phyloP scores from a whole-genome alignment of 2,113 vertebrate species.

The Colossoma macropomum region DNA sequence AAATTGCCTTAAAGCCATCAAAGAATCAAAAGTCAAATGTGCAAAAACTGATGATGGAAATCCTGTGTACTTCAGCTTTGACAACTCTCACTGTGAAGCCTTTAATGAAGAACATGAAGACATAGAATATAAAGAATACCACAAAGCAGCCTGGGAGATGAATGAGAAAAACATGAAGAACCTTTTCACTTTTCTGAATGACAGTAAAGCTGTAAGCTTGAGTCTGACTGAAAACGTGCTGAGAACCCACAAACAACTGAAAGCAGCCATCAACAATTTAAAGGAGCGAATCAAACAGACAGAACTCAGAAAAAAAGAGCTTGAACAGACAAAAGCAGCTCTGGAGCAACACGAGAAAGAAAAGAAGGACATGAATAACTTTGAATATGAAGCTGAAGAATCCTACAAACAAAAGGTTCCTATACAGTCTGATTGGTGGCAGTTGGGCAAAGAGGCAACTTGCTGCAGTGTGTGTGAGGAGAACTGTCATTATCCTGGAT shows the following conservation, averaged over 20 bases:
- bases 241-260: conserved; percentile 1
- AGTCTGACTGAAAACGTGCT: conserved; percentile 13
- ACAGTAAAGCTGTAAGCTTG: background rate
- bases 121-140: background rate
- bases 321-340: too few species aligned
- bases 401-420: too few species aligned
- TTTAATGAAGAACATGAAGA: background rate
- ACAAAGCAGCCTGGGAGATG: conserved; percentile 10
- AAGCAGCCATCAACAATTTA: background rate
- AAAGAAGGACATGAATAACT: too few species aligned
- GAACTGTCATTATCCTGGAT: too few species aligned
- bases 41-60: background rate
- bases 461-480: too few species aligned
- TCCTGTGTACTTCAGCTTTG: conserved; percentile 15
- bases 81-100: conserved; percentile 38
- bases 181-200: background rate
- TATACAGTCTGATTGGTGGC: too few species aligned
- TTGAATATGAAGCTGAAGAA: too few species aligned
- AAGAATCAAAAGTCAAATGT: background rate
- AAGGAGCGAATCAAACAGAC: too few species aligned
- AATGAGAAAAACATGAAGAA: background rate
- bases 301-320: too few species aligned
- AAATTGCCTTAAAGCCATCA: background rate
- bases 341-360: too few species aligned
- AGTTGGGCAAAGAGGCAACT: too few species aligned